A percentile compares a stretch with the other conserved stretches of the same genome.
Evolutionary conservation across 2,888 invertebrate genomes (phyloP).

Genomic region (Gortyna flavago): DNA sequence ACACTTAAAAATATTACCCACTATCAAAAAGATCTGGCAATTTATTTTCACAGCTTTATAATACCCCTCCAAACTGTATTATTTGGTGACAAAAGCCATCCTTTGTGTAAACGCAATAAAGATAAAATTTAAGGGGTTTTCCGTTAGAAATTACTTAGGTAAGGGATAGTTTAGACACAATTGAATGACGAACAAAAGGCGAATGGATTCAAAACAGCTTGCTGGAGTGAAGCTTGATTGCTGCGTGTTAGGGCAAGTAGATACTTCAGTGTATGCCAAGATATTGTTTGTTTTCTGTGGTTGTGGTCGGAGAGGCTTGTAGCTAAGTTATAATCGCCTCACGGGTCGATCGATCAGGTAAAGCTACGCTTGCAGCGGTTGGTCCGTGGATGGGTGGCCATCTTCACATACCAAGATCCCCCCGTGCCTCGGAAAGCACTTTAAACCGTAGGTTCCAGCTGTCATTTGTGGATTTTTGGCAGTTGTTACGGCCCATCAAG

Average conservation of each 20-base stretch:
- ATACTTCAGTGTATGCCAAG: background rate
- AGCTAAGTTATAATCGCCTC: background rate
- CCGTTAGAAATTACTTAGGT: constrained; percentile 65
- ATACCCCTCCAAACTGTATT: constrained; percentile 57
- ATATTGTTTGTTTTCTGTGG: constrained; percentile 7
- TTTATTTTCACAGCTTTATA: constrained; percentile 65
- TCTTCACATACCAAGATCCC: background rate
- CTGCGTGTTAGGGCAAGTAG: constrained; percentile 5
- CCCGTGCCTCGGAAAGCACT: background rate
- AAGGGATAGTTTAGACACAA: constrained; percentile 61
- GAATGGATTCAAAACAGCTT: constrained; percentile 40
- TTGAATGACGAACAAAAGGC: constrained; percentile 59
- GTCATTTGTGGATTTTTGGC: background rate
- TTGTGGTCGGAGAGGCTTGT: background rate
- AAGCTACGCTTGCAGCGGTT: background rate
- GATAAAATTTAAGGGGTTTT: constrained; percentile 70
- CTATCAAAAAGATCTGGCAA: constrained; percentile 60
- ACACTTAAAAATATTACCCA: constrained; percentile 50
- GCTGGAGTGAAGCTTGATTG: constrained; percentile 34
- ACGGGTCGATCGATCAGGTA: background rate
- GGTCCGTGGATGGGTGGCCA: background rate
- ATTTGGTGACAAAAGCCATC: constrained; percentile 62
- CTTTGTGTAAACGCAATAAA: constrained; percentile 70
- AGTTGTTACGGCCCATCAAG: background rate
- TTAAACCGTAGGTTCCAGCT: no score